A percentile compares a stretch with the other conserved stretches of the same genome.
Conservation (phyloP, 2,797 vertebrate genomes). For the Myotis findleyi region DNA sequence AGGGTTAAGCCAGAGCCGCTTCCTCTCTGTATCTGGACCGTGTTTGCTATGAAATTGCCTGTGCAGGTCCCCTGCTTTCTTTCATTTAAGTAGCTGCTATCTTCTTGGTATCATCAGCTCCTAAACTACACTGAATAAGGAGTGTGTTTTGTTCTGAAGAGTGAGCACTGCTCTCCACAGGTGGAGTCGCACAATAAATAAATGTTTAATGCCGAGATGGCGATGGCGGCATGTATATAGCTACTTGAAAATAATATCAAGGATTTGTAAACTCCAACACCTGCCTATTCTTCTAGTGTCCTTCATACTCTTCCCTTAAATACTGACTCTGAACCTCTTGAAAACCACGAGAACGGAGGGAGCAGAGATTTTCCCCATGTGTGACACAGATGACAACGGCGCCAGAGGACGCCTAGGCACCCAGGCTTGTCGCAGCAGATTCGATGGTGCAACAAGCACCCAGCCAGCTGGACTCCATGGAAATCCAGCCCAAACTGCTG, state of each 20-base stretch:
- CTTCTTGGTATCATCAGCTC: slow-evolving; percentile 62
- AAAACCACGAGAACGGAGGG: not conserved
- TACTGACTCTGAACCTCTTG: not conserved
- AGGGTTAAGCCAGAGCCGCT: not conserved
- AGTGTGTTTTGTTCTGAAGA: slow-evolving; percentile 63
- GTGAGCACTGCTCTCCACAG: slow-evolving; percentile 19
- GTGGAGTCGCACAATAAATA: not conserved
- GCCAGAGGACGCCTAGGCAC: not conserved
- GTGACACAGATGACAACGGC: not conserved
- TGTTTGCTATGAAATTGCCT: slow-evolving; percentile 31
- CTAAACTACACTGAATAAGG: slow-evolving; percentile 48
- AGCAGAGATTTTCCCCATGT: not conserved
- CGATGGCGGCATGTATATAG: not conserved
- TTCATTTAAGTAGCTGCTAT: slow-evolving; percentile 59
- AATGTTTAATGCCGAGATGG: not conserved
- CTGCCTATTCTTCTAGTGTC: not conserved
- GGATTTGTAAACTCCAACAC: not conserved
- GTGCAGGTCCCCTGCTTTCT: slow-evolving; percentile 28
- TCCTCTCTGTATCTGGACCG: not conserved
- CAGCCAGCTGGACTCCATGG: fast-evolving
- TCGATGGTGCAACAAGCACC: not conserved
- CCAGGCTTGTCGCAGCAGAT: not conserved
- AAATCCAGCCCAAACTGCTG: not conserved
- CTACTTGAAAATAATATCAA: not conserved
- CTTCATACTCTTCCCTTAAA: not conserved